A percentile compares a stretch with the other conserved stretches of the same genome.
Conservation (phyloP, 2,113 vertebrate genomes). For the Panthera leo region DNA sequence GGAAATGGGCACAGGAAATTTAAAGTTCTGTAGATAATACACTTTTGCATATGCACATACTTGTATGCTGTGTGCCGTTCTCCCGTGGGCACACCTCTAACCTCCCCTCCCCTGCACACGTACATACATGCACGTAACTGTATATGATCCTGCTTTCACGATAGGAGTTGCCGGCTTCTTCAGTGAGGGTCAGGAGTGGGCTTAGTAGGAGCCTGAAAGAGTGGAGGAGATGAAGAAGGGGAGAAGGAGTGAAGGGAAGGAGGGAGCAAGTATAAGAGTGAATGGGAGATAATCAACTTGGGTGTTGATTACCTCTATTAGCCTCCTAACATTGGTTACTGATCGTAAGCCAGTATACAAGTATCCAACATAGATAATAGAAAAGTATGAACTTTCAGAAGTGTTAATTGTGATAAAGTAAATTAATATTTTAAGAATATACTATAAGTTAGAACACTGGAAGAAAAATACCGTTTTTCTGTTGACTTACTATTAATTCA, state of each 20-base stretch:
- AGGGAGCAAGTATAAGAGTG: neutral
- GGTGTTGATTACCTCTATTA: neutral
- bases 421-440: constrained; percentile 39
- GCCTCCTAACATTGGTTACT: neutral
- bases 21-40: neutral
- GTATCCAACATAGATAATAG: neutral
- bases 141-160: neutral
- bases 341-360: neutral
- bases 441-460: constrained; percentile 31
- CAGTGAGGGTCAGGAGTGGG: neutral
- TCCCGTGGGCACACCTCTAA: neutral
- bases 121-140: neutral
- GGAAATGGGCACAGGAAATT: neutral
- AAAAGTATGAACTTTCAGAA: constrained; percentile 19
- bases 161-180: neutral
- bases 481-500: constrained; percentile 1
- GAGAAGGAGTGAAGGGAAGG: neutral
- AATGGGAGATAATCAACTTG: neutral
- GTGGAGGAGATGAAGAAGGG: neutral
- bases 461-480: neutral
- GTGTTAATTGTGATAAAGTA: neutral
- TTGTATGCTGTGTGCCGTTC: neutral
- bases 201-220: constrained; percentile 4
- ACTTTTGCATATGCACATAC: neutral
- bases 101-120: neutral